These are phyloP conservation scores for Pseudochirops cupreus DNA, from an alignment of 2,797 vertebrate genomes.

Conservation along the genomic window DNA sequence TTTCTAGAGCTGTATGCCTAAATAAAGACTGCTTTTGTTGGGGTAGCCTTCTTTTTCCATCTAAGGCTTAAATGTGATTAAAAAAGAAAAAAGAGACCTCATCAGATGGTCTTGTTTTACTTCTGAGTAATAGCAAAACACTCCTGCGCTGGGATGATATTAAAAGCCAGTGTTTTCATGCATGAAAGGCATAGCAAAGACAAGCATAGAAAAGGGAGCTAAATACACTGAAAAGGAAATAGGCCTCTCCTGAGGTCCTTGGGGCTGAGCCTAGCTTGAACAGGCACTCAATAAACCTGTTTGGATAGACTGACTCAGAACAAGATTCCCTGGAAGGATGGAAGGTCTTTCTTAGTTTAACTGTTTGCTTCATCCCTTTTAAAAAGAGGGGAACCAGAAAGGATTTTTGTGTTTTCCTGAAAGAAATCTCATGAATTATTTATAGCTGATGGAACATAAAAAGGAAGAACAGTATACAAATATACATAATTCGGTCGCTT, in stretches of 20 bases:
- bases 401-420: slow-evolving; percentile 52
- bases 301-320: slow-evolving; percentile 58
- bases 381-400: slow-evolving; percentile 54
- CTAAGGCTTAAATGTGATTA: slow-evolving; percentile 13
- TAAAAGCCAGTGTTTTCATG: slow-evolving; percentile 63
- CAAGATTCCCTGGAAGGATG: slow-evolving; percentile 56
- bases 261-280: slow-evolving; percentile 45
- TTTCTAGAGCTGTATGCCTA: slow-evolving; percentile 56
- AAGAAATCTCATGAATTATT: slow-evolving; percentile 72
- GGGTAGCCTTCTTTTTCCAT: slow-evolving; percentile 60
- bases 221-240: background rate
- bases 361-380: slow-evolving; percentile 66
- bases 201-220: slow-evolving; percentile 58
- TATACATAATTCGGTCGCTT: slow-evolving; percentile 73
- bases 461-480: slow-evolving; percentile 69
- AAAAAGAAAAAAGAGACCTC: slow-evolving; percentile 54
- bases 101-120: slow-evolving; percentile 39
- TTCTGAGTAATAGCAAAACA: slow-evolving; percentile 49
- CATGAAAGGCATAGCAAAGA: slow-evolving; percentile 75
- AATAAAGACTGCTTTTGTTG: slow-evolving; percentile 48
- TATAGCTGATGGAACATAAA: slow-evolving; percentile 67
- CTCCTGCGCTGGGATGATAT: slow-evolving; percentile 55
- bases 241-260: slow-evolving; percentile 42
- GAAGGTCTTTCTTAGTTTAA: slow-evolving; percentile 69
- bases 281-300: slow-evolving; percentile 57